Evolutionary conservation across 2,797 vertebrate genomes (phyloP), one percentile per base, ranked within the genome.

Genomic region (Lacerta viridis): DNA sequence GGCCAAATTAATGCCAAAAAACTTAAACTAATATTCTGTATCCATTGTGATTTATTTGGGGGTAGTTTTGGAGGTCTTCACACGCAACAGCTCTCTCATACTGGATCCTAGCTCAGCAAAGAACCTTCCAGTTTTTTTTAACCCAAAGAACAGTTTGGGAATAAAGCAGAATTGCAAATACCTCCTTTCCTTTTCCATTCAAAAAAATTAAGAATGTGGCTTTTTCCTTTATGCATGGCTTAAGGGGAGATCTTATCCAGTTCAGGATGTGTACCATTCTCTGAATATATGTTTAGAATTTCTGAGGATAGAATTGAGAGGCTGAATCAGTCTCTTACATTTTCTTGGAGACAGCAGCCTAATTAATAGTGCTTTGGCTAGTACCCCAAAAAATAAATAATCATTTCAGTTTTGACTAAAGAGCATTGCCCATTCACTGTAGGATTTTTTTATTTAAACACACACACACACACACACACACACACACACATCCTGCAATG

Each of bases 381-480:
- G 41, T 17, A 84, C 74, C 82, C 11, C n/a, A 75, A 83, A 76
- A 76, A 87, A 77, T 11, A 29, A 88, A 61, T 17, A 90, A 29
- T 29, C n/a, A 74, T 33, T 4, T 39, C 15, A 20, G 68, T 0
- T 66, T 50, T 84, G 84, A 72, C 1, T 39, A 29, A 61, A n/a
- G 7, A 43, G 9, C 33, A 71, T 3, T 1, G 50, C 10, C 46
- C 69, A 41, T 33, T 78, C 66, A 39, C 18, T 61, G 74, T 0
- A 71, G 36, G 5, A 13, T 11, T 1, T 17, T 87, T 72, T 7
- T 3, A 7, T 78, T 84, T 18, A 89, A 79, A 74, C 29, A 23
- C 11, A 50, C 41, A 5, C 50, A 50, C 50, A 15, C 50, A 15
- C 43, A 43, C 43, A 72, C 87, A 61, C 41, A 5, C 50, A 50